Evolutionary conservation across 1,140 invertebrate genomes (phyloP), one percentile per base, ranked within the genome.

Genomic region (Tribolium castaneum): DNA sequence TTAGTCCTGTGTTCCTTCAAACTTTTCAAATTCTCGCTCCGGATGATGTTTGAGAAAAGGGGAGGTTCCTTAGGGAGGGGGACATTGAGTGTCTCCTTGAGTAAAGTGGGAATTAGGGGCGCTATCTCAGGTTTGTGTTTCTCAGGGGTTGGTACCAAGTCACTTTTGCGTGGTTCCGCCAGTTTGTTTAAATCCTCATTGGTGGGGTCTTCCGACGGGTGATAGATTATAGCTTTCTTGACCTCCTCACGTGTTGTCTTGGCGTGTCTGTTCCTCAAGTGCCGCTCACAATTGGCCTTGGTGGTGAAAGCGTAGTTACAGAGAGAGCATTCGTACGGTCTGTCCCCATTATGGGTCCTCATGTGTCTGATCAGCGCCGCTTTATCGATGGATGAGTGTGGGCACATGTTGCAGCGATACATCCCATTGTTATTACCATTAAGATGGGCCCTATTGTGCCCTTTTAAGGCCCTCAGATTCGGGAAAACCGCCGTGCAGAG

Each of bases 271-370:
- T 99, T 95, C 84, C 97, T 89, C 84, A 99, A 89, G 89, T 99
- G 95, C 0, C 95, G 87, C 86, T 97, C 95, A 83, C 95, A 97
- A 82, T 97, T 97, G 0, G 95, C 92, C 87, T 99, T 98, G 0
- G 97, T 99, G 1, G 97, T 99, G 86, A 99, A 99, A 0, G 97
- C 96, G 82, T 96, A 98, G 82, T 96, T 96, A 86, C 98, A 99
- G 1, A 98, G 90, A 0, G 93, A 92, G 84, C 98, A 99, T 84
- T 98, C 95, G 84, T 96, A 99, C 0, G 97, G 97, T 3, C 97
- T 90, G 82, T 98, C 97, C 0, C 97, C 97, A 84, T 98, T 98
- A 87, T 99, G 97, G 1, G 94, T 95, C 79, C 97, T 90, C 91
- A 99, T 93, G 86, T 99, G 94, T 25, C 96, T 92, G 1, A 96